Conservation (phyloP, 2,113 vertebrate genomes). For the Rhipidura dahli region DNA sequence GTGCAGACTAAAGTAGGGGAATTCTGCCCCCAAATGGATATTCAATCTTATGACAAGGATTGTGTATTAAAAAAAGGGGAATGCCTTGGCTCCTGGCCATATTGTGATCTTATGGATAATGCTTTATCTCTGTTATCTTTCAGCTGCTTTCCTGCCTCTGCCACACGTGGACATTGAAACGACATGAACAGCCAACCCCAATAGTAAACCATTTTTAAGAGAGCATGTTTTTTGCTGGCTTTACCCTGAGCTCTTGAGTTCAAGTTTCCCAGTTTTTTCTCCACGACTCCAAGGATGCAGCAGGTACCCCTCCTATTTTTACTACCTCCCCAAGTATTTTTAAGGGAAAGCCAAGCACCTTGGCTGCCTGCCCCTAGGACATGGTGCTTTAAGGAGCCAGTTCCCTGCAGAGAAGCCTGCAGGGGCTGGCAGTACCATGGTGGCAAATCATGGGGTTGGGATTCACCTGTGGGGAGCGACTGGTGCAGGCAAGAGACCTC, state of each 20-base stretch:
- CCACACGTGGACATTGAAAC: neutral
- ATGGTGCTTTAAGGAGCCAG: neutral
- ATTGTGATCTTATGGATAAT: neutral
- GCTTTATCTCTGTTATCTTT: constrained; percentile 31
- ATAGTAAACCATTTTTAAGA: neutral
- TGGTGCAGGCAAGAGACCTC: neutral
- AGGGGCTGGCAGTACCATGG: neutral
- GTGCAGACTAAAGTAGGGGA: constrained; percentile 23
- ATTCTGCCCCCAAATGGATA: constrained; percentile 71
- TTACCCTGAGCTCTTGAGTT: neutral
- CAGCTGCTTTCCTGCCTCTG: neutral
- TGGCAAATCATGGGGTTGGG: neutral
- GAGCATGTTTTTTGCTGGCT: neutral
- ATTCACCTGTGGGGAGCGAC: neutral
- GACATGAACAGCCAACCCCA: neutral
- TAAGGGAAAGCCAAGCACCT: neutral
- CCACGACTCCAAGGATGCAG: neutral
- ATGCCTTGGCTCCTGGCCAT: constrained; percentile 25
- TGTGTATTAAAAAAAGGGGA: constrained; percentile 2
- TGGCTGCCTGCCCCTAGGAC: neutral
- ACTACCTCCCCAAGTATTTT: neutral
- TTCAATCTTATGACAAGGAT: constrained; percentile 55
- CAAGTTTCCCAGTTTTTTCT: neutral
- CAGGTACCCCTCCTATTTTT: neutral
- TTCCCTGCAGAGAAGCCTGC: neutral